Evolutionary conservation across 2,888 invertebrate species (phyloP).

Genomic region (Lasioglossum figueresi): DNA sequence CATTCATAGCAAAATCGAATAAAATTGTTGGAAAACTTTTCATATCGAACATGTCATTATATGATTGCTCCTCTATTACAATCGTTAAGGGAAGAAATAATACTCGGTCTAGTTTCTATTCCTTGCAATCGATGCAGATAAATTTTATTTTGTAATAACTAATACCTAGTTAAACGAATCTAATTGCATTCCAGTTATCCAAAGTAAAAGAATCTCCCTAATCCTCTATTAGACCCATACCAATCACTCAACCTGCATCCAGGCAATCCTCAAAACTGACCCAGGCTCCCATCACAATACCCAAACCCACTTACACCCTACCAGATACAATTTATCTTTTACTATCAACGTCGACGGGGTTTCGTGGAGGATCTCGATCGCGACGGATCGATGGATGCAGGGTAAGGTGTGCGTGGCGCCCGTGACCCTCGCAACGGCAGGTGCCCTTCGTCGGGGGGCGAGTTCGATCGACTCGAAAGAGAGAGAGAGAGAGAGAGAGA

Average conservation of each 20-base stretch:
- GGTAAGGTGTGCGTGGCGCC: constrained; percentile 20
- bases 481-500: neutral
- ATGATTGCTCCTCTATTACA: too few species aligned
- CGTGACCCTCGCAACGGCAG: constrained; percentile 52
- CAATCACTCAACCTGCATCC: neutral
- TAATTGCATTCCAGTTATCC: too few species aligned
- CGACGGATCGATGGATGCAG: neutral
- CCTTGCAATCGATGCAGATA: too few species aligned
- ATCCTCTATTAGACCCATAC: neutral
- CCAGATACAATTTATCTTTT: neutral
- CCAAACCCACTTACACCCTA: neutral
- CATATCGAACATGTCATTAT: too few species aligned
- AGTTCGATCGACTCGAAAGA: constrained; percentile 36
- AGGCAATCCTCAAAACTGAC: neutral
- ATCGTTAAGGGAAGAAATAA: too few species aligned
- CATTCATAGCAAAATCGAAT: too few species aligned
- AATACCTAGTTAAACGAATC: too few species aligned
- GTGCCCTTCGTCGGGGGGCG: constrained; percentile 41
- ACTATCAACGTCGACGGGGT: neutral
- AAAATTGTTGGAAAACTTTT: too few species aligned
- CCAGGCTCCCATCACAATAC: neutral
- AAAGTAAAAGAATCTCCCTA: neutral
- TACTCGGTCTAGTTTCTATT: too few species aligned
- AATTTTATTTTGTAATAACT: too few species aligned
- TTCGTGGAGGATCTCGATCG: neutral